Evolutionary conservation across 2,888 invertebrate genomes (phyloP).

Genomic region (Cosmopolites sordidus): DNA sequence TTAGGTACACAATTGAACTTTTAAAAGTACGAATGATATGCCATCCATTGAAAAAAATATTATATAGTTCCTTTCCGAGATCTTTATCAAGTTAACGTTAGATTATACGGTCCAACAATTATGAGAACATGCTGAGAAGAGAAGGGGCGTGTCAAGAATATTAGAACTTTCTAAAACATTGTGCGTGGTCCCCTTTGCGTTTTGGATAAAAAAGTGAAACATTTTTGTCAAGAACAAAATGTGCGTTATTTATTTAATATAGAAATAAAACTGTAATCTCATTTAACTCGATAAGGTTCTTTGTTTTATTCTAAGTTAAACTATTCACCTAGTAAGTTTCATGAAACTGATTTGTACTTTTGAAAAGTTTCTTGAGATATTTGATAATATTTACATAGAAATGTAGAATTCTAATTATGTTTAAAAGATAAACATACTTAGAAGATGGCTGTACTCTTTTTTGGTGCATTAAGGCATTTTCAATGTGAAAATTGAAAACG

Average conservation of each 20-base stretch:
- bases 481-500: neutral
- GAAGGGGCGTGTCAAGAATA: too few species aligned
- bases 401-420: slow-evolving; percentile 37
- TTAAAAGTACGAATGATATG: slow-evolving; percentile 40
- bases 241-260: too few species aligned
- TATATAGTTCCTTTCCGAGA: slow-evolving; percentile 11
- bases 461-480: slow-evolving; percentile 10
- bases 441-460: slow-evolving; percentile 35
- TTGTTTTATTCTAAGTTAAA: slow-evolving; percentile 7
- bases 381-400: slow-evolving; percentile 33
- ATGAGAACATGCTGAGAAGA: too few species aligned
- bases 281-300: neutral
- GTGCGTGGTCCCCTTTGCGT: too few species aligned
- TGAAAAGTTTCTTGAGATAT: slow-evolving; percentile 36
- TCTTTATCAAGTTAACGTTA: neutral
- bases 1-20: slow-evolving; percentile 31
- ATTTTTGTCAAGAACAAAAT: too few species aligned
- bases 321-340: slow-evolving; percentile 4
- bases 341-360: slow-evolving; percentile 37
- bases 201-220: too few species aligned
- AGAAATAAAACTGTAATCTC: too few species aligned
- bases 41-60: slow-evolving; percentile 36
- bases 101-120: neutral
- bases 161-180: too few species aligned
- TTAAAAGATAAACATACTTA: slow-evolving; percentile 35